Base-by-base conservation (phyloP, 2,888 invertebrate species). In the Pyrrhosoma nymphula region DNA sequence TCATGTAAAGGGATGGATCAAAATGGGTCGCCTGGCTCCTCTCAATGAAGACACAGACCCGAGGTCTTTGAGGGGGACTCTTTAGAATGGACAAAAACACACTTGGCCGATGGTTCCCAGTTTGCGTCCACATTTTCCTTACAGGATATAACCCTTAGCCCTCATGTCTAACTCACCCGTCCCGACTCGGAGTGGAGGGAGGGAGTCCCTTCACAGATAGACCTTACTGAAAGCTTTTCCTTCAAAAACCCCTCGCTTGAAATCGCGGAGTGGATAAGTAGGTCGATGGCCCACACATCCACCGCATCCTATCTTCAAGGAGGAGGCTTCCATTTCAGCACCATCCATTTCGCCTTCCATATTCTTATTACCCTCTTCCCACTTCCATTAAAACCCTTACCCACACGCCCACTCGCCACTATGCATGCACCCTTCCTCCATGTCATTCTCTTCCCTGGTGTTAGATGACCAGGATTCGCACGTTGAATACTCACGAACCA, bases 261-360 rank as follows among this genome's bases (percentile, higher is more conserved):
- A 82, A 82, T 82, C 0, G 30, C 18, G 35, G 12, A 3, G 35
- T 35, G 26, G 35, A 82, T 82, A 82, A 35, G 3, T 35, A 35
- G 82, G 82, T 82, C 82, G 35, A 82, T 82, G 82, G 82, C 30
- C n/a, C 35, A 82, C 82, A 82, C 23, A 69, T 69, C n/a, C 69
- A 60, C 47, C 47, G 20, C 8, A 26, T n/a, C 30, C 16, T 14
- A 10, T 30, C 10, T 75, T 30, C 75, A 23, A n/a, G n/a, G n/a
- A 82, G 82, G 30, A 82, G 35, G 12, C 35, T 26, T 35, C 82
- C 82, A 35, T 82, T 82, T 35, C 82, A 16, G 82, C 18, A 6
- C 30, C 82, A 35, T 35, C 30, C 30, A 35, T 82, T 82, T 82
- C 30, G 30, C 30, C 30, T 75, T 75, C 4, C 2, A 26, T 20